Percentiles rank a stretch among this genome's conserved stretches.
phyloP scores from a whole-genome alignment of 2,888 invertebrate species.

The Hemithea aestivaria region DNA sequence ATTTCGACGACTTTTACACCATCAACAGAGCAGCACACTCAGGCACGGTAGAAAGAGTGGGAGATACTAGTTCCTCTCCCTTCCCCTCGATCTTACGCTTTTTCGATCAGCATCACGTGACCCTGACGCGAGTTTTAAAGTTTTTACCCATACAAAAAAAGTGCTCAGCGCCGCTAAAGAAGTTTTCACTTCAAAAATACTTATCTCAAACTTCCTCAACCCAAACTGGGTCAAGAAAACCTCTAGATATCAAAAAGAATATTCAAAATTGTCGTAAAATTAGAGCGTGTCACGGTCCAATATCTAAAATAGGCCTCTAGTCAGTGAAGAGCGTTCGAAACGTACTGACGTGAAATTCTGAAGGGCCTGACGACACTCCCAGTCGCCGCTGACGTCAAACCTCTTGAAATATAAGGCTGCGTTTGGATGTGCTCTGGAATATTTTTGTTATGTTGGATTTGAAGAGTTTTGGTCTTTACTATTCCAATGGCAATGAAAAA shows the following conservation, averaged over 20 bases:
- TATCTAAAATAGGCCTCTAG: conserved; percentile 52
- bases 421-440: conserved; percentile 19
- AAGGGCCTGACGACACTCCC: conserved; percentile 41
- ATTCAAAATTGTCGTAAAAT: conserved; percentile 20
- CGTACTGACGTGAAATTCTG: conserved; percentile 47
- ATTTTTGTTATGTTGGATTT: conserved; percentile 3
- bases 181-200: too few relatives aligned
- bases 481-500: too few relatives aligned
- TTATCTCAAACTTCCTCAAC: conserved; percentile 5
- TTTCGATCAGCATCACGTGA: too few relatives aligned
- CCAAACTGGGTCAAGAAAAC: conserved; percentile 15
- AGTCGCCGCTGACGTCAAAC: conserved; percentile 50
- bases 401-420: conserved; percentile 30
- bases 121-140: too few relatives aligned
- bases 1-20: too few relatives aligned
- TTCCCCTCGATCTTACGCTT: too few relatives aligned
- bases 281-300: conserved; percentile 34
- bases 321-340: conserved; percentile 46
- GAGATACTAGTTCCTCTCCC: too few relatives aligned
- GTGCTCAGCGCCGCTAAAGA: too few relatives aligned
- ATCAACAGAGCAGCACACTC: too few relatives aligned
- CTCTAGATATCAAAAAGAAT: conserved; percentile 17
- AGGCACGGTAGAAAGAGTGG: too few relatives aligned
- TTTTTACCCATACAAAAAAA: too few relatives aligned
- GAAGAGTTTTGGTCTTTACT: background rate